Evolutionary conservation across 2,113 vertebrate genomes (phyloP).

Genomic region (Ictalurus punctatus): DNA sequence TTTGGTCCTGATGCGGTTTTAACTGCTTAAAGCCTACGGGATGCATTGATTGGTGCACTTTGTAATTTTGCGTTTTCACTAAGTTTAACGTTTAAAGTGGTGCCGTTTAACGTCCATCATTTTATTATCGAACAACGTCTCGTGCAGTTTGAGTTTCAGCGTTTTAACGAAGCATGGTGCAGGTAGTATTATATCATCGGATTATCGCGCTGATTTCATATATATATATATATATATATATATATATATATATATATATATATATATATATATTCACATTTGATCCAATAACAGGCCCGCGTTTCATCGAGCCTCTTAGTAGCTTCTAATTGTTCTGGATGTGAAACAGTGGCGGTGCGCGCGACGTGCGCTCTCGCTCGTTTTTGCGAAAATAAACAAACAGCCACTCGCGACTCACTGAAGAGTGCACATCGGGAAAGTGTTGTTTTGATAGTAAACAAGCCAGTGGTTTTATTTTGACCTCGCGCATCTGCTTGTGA

Average conservation of each 20-base stretch:
- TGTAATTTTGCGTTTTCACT: not conserved
- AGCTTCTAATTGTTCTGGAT: not conserved
- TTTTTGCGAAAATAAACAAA: not conserved
- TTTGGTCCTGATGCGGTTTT: slow-evolving; percentile 33
- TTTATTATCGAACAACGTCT: too few relatives aligned
- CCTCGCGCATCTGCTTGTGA: not conserved
- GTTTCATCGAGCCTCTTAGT: not conserved
- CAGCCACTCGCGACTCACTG: too few relatives aligned
- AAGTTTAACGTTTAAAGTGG: not conserved
- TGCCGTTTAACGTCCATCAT: not conserved
- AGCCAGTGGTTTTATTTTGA: not conserved
- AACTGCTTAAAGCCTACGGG: not conserved
- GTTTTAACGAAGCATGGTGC: not conserved
- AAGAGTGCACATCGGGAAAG: not conserved
- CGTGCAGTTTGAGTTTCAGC: not conserved
- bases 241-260: too few relatives aligned
- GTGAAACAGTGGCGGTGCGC: not conserved
- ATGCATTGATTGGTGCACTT: not conserved
- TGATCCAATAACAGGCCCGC: not conserved
- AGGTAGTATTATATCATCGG: too few relatives aligned
- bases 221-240: too few relatives aligned
- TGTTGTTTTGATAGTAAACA: not conserved
- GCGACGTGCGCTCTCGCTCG: not conserved
- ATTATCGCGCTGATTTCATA: not conserved
- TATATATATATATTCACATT: not conserved